Evolutionary conservation across 2,113 vertebrate species (phyloP), one percentile per base, ranked within the genome.

Genomic region (Sitta europaea): DNA sequence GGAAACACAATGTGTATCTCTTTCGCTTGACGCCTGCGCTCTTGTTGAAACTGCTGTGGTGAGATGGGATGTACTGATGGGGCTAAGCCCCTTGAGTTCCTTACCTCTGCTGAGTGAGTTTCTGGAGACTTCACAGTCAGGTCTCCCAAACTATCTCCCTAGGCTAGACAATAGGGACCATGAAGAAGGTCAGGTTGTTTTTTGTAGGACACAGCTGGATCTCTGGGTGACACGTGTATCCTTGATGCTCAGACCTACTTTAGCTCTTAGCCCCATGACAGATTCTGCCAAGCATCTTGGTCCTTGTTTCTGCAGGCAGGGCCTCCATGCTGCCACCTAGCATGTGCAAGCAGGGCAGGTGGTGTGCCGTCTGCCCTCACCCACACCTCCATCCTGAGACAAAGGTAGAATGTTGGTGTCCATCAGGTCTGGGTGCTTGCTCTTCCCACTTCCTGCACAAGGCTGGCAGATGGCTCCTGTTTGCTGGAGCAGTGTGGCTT

Each of bases 401-500:
- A 50, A 35, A 87, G 66, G 61, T 35, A 24, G 78, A 71, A 16
- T 58, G 54, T 22, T 63, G 59, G 12, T 90, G 82, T 47, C 82
- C 29, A 14, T 15, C 0, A 0, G 29, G 38, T 22, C 65, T 45
- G 42, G 36, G n/a, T 1, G 10, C 79, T 75, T 43, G 62, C 35
- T 81, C 48, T 77, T 38, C n/a, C 2, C 0, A 4, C 61, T 66
- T 74, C 61, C 62, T 81, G 70, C 36, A 55, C 23, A 5, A 74
- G 65, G 36, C 70, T 95, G 91, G 91, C 92, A 95, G 89, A 87
- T 95, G 94, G 76, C 90, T 89, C 66, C 76, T 82, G 93, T 91
- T 87, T 61, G 48, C 89, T 76, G 77, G 93, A 96, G 89, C 89
- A 48, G 23, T 0, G 12, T 86, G 54, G 77, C 36, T 95, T 38